Conservation (phyloP, 2,888 invertebrate species). For the Eupeodes luniger region DNA sequence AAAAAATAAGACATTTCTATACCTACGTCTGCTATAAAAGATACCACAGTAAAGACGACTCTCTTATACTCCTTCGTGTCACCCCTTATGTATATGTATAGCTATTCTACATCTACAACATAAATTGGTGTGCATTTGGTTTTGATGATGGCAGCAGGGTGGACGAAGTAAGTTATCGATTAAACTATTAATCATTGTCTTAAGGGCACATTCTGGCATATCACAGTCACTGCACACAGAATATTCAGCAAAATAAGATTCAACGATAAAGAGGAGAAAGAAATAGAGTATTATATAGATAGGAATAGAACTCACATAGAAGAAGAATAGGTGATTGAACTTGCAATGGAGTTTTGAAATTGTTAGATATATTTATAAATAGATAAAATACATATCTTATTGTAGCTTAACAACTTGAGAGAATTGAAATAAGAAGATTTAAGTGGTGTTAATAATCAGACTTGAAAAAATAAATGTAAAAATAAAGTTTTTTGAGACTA, state of each 20-base stretch:
- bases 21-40: no score
- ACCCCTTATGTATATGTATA: no score
- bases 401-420: background rate
- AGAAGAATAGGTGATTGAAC: constrained; percentile 76
- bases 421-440: background rate
- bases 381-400: background rate
- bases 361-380: background rate
- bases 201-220: constrained; percentile 78
- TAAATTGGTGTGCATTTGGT: constrained; percentile 37
- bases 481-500: no score
- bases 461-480: no score
- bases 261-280: constrained; percentile 48
- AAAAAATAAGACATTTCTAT: background rate
- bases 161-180: constrained; percentile 77
- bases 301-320: constrained; percentile 33
- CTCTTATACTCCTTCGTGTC: no score
- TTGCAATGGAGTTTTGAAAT: constrained; percentile 40
- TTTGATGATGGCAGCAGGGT: constrained; percentile 38
- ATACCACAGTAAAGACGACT: no score
- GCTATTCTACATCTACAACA: background rate
- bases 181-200: constrained; percentile 79
- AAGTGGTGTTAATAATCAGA: no score
- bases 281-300: background rate
- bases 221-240: constrained; percentile 77
- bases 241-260: constrained; percentile 54